Base-by-base conservation (phyloP, 2,113 vertebrate species). In the Propithecus coquereli region DNA sequence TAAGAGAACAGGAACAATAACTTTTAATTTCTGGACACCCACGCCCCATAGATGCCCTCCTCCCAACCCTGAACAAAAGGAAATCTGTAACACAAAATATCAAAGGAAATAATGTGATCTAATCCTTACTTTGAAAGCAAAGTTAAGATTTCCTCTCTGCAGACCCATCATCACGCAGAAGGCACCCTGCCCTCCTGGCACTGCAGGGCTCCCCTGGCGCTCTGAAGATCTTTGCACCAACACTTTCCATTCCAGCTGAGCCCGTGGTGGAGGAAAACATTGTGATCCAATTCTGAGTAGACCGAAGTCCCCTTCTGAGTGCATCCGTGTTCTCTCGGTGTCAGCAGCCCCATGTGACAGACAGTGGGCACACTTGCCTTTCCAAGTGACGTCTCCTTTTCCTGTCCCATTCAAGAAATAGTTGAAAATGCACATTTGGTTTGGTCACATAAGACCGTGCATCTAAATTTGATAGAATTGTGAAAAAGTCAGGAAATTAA, bases 11-110 rank as follows among this genome's bases (percentile, higher is more conserved):
- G 83, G 52, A 95, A 90, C 79, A 90, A 93, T 96, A 96, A 93
- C 93, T 94, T 96, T 95, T 96, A 96, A 97, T 97, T 97, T 96
- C 68, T 77, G 90, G 70, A 95, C 79, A 91, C 83, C 65, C 47
- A 54, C 6, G 0, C 37, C 59, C 89, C 52, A 0, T 30, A 54
- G 85, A 57, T 43, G 27, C 37, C 17, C 23, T 32, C 20, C 22
- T n/a, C 9, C 57, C 2, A 18, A 88, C 68, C 30, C 40, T 59
- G 59, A 96, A 87, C 77, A 79, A 94, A 96, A 90, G 70, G 18
- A 37, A 70, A 93, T 73, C 57, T 77, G 61, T 94, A 95, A 86
- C 54, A 59, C 47, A 77, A 30, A 80, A 9, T 84, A 82, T 89
- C 74, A 61, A 52, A 96, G 5, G 12, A 76, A 92, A 94, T 10